Evolutionary conservation across 2,888 invertebrate species (phyloP).

Genomic region (Eristalis pertinax): DNA sequence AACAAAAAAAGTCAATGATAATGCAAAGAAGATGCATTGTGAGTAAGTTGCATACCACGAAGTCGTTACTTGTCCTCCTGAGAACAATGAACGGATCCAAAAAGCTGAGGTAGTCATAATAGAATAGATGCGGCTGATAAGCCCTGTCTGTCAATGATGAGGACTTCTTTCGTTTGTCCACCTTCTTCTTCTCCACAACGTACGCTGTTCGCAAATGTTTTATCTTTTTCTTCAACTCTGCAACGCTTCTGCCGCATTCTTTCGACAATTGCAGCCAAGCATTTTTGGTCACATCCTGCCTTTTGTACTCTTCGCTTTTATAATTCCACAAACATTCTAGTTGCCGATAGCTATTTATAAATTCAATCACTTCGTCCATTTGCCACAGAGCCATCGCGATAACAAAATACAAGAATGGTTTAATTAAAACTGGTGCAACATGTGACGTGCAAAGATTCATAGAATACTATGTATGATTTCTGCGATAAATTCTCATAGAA

Average conservation of each 20-base stretch:
- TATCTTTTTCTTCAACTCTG: neutral
- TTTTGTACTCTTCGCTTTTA: slow-evolving; percentile 58
- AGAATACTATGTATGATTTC: neutral
- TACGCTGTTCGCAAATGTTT: slow-evolving; percentile 14
- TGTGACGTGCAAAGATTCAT: neutral
- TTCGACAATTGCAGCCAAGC: slow-evolving; percentile 63
- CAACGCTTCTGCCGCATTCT: neutral
- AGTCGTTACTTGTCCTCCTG: slow-evolving; percentile 3
- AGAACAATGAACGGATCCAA: slow-evolving; percentile 21
- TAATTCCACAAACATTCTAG: slow-evolving; percentile 70
- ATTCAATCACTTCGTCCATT: slow-evolving; percentile 1
- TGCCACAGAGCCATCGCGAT: neutral
- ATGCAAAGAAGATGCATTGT: neutral
- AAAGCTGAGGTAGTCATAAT: slow-evolving; percentile 6
- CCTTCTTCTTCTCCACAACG: slow-evolving; percentile 25
- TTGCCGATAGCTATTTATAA: slow-evolving; percentile 47
- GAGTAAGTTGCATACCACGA: neutral
- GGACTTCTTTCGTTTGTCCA: neutral
- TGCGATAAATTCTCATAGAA: neutral
- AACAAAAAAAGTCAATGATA: neutral
- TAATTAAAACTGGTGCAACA: neutral
- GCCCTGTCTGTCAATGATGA: neutral
- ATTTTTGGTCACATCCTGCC: slow-evolving; percentile 46
- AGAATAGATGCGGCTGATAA: slow-evolving; percentile 21
- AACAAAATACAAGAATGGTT: neutral